These are phyloP conservation scores for Elysia chlorotica DNA, from an alignment of 1,140 invertebrate genomes.

Conservation along the genomic window DNA sequence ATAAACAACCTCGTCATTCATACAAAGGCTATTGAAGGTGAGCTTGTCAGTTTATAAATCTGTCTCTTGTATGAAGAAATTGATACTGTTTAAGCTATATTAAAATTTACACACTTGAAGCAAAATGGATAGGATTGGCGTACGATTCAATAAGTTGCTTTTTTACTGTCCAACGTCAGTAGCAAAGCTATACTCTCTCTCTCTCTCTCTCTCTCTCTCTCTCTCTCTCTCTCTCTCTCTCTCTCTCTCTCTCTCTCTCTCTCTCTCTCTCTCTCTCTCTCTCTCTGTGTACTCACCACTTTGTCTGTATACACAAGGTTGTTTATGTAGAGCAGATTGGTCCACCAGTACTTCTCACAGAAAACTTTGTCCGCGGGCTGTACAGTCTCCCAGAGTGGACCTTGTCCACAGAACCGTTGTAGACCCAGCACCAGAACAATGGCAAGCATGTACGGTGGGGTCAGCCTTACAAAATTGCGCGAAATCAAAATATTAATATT, in stretches of 20 bases:
- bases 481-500: too few relatives aligned
- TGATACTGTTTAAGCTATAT: too few relatives aligned
- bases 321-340: constrained; percentile 80
- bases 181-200: neutral
- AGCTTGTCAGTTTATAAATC: too few relatives aligned
- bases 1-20: too few relatives aligned
- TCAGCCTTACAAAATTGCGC: too few relatives aligned
- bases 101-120: too few relatives aligned
- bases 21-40: too few relatives aligned
- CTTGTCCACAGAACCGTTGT: neutral
- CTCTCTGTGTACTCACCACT: constrained; percentile 8
- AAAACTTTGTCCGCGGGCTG: neutral
- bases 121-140: too few relatives aligned
- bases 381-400: neutral
- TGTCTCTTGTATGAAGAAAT: too few relatives aligned
- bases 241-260: constrained; percentile 4
- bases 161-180: too few relatives aligned
- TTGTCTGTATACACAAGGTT: constrained; percentile 69
- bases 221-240: neutral
- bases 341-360: constrained; percentile 61
- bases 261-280: constrained; percentile 18
- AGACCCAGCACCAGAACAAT: constrained; percentile 19
- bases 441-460: constrained; percentile 47
- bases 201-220: neutral
- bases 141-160: too few relatives aligned